These are phyloP conservation scores for Trachelipus rathkii DNA, from an alignment of 1,140 invertebrate species.

Conservation along the genomic window DNA sequence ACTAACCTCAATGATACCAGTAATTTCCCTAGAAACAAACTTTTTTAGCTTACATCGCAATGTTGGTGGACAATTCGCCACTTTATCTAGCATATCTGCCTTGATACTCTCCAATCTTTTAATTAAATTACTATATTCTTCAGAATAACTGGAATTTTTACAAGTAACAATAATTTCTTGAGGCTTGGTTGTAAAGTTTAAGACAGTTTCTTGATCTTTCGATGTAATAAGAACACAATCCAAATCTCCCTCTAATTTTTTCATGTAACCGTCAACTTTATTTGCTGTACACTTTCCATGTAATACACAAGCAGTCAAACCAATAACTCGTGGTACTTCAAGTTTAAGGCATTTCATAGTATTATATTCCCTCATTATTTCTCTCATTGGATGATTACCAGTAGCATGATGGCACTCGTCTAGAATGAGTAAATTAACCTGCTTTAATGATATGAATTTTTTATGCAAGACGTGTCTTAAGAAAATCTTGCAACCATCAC, in stretches of 20 bases:
- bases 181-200: slow-evolving; percentile 51
- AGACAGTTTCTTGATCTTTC: too few species aligned
- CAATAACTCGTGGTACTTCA: slow-evolving; percentile 57
- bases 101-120: too few species aligned
- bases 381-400: slow-evolving; percentile 47
- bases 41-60: too few species aligned
- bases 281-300: too few species aligned
- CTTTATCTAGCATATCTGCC: too few species aligned
- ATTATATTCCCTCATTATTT: slow-evolving; percentile 62
- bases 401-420: slow-evolving; percentile 88
- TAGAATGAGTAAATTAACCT: slow-evolving; percentile 79
- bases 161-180: slow-evolving; percentile 50
- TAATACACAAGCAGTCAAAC: too few species aligned
- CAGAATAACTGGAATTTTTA: too few species aligned
- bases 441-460: slow-evolving; percentile 57
- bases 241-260: too few species aligned
- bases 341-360: slow-evolving; percentile 34
- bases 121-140: too few species aligned
- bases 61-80: too few species aligned
- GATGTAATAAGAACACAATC: too few species aligned
- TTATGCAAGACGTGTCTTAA: slow-evolving; percentile 65
- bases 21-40: slow-evolving; percentile 69
- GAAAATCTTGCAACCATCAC: slow-evolving; percentile 80
- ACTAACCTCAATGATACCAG: slow-evolving; percentile 70
- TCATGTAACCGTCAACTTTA: too few species aligned